These are phyloP conservation scores for Pangasianodon gigas DNA, from an alignment of 2,113 vertebrate genomes.

Conservation along the genomic window DNA sequence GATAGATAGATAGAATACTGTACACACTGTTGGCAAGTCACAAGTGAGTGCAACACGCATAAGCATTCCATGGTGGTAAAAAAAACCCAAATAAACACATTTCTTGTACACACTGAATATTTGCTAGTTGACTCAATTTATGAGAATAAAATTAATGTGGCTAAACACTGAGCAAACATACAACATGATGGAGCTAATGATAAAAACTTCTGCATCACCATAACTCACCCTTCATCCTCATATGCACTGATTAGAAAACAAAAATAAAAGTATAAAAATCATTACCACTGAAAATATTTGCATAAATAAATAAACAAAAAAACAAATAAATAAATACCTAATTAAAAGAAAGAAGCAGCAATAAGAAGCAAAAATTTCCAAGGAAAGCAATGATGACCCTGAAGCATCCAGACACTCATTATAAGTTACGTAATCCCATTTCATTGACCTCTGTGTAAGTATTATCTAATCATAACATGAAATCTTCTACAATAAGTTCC, in stretches of 20 bases:
- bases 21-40: not conserved
- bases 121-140: not conserved
- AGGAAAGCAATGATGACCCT: not conserved
- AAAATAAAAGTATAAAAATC: constrained; percentile 55
- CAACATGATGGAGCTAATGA: constrained; percentile 16
- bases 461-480: not conserved
- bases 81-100: not conserved
- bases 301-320: constrained; percentile 26
- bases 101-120: not conserved
- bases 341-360: not conserved
- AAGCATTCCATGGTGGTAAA: not conserved
- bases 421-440: not conserved
- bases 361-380: constrained; percentile 7
- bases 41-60: constrained; percentile 8
- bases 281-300: constrained; percentile 33
- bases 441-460: not conserved
- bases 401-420: not conserved
- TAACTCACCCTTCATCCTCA: constrained; percentile 94
- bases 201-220: constrained; percentile 41
- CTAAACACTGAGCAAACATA: constrained; percentile 16
- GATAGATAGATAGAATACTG: not conserved
- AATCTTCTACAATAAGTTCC: not conserved
- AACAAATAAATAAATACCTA: not conserved
- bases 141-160: constrained; percentile 6
- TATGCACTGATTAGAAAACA: constrained; percentile 79